Evolutionary conservation across 2,888 invertebrate genomes (phyloP), one percentile per base, ranked within the genome.

Genomic region (Lepidochrysops patricia): DNA sequence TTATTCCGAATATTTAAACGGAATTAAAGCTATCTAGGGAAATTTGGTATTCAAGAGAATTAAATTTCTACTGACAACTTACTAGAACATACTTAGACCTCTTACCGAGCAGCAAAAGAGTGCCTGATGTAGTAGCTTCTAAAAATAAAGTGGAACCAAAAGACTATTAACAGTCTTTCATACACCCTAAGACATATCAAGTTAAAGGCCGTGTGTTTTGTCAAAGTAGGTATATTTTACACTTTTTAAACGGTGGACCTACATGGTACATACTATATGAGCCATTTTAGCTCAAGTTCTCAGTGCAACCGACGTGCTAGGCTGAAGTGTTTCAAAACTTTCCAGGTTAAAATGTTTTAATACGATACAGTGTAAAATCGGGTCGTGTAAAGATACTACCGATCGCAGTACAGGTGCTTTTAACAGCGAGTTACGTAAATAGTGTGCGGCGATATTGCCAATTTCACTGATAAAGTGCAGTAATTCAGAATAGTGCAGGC

Each of bases 321-420:
- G 34, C 3, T n/a, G n/a, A 7, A 35, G 13, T 0, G 13, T 37
- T 9, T 7, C 6, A 2, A 43, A 7, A 15, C 15, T 19, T 37
- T 37, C 3, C 15, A 9, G 6, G 2, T 43, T 19, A 23, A 23
- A 15, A 37, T 19, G 19, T 43, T 43, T 43, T 56, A 34, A 6
- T 13, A 54, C 23, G 23, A n/a, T 26, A 4, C n/a, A 13, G 27
- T 35, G 13, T 23, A 57, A 57, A 35, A 19, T 29, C 9, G 29
- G 37, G 57, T 29, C 29, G 13, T 25, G 32, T 43, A 49, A 29
- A 57, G 43, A 43, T 19, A 57, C 57, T 49, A 48, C 27, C 48
- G 29, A 54, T 23, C n/a, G 25, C 27, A 32, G 32, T 61, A 60
- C 62, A 64, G 62, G 62, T 63, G 63, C 43, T 59, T 49, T 63